Evolutionary conservation across 2,888 invertebrate genomes (phyloP).

Genomic region (Scaptomyza cyrtandrae): DNA sequence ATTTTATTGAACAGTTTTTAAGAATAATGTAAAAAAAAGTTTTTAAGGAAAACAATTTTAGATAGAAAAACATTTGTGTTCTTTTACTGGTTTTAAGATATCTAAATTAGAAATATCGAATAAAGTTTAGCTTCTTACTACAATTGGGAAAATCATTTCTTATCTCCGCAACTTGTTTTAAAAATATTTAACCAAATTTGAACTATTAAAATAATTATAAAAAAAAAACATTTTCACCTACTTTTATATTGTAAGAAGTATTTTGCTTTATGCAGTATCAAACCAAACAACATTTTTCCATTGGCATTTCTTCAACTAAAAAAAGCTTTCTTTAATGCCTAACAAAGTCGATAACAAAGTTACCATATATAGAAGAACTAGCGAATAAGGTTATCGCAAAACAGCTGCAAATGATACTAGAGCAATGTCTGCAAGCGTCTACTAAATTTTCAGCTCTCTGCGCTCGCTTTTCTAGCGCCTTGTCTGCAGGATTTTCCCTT

Average conservation of each 20-base stretch:
- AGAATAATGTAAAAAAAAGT: too few relatives aligned
- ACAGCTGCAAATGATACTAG: slow-evolving; percentile 39
- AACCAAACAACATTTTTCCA: too few relatives aligned
- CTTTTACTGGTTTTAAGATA: background rate
- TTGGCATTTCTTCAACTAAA: background rate
- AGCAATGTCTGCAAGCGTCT: slow-evolving; percentile 47
- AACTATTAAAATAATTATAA: too few relatives aligned
- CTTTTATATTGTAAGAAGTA: too few relatives aligned
- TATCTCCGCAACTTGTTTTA: too few relatives aligned
- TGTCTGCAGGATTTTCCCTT: slow-evolving; percentile 65
- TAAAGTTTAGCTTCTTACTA: too few relatives aligned
- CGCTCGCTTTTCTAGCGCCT: slow-evolving; percentile 5
- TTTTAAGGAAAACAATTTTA: too few relatives aligned
- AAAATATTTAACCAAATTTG: too few relatives aligned
- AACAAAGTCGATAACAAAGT: slow-evolving; percentile 44
- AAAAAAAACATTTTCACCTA: too few relatives aligned
- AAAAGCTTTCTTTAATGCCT: slow-evolving; percentile 10
- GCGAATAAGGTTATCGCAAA: slow-evolving; percentile 55
- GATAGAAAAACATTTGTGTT: too few relatives aligned
- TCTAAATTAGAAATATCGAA: background rate
- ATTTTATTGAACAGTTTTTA: background rate
- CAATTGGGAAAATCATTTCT: too few relatives aligned
- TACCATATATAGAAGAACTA: slow-evolving; percentile 12
- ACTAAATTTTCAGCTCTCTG: slow-evolving; percentile 26
- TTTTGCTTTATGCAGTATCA: too few relatives aligned